phyloP scores from a whole-genome alignment of 2,797 vertebrate genomes.

The Apogon talboti region DNA sequence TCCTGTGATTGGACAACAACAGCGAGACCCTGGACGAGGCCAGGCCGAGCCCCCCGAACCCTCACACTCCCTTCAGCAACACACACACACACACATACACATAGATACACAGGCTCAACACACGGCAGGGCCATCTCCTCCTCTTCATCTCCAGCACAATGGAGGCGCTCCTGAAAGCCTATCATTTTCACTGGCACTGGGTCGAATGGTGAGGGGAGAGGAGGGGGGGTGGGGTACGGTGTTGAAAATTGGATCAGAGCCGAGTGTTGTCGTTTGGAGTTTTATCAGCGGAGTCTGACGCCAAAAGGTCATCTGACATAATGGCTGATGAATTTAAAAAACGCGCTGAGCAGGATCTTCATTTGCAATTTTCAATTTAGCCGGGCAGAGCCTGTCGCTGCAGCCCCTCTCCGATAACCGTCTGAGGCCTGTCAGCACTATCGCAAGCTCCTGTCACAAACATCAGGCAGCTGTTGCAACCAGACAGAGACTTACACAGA shows the following conservation, averaged over 20 bases:
- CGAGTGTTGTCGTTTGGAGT: conserved; percentile 94
- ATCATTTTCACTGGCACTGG: conserved; percentile 98
- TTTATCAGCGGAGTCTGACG: conserved; percentile 93
- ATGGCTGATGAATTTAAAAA: conserved; percentile 95
- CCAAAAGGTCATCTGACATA: conserved; percentile 99
- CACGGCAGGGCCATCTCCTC: conserved; percentile 52
- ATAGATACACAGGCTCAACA: not conserved
- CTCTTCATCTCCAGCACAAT: conserved; percentile 99
- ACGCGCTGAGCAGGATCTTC: conserved; percentile 82
- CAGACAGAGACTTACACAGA: conserved; percentile 52
- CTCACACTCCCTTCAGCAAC: conserved; percentile 33
- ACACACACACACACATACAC: conserved; percentile 35
- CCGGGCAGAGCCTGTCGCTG: conserved; percentile 72
- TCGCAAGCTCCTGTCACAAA: conserved; percentile 91
- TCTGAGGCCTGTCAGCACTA: conserved; percentile 92
- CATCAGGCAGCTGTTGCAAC: conserved; percentile 91
- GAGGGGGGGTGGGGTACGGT: conserved; percentile 69
- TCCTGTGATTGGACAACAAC: conserved; percentile 73
- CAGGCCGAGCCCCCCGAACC: conserved; percentile 44
- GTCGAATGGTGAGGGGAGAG: conserved; percentile 92
- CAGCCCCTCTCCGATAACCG: conserved; percentile 96
- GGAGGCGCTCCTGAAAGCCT: conserved; percentile 95
- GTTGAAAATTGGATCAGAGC: conserved; percentile 97
- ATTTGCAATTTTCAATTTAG: conserved; percentile 99
- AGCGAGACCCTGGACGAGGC: conserved; percentile 39